Evolutionary conservation across 2,888 invertebrate genomes (phyloP).

Genomic region (Fissipunctia ypsillon): DNA sequence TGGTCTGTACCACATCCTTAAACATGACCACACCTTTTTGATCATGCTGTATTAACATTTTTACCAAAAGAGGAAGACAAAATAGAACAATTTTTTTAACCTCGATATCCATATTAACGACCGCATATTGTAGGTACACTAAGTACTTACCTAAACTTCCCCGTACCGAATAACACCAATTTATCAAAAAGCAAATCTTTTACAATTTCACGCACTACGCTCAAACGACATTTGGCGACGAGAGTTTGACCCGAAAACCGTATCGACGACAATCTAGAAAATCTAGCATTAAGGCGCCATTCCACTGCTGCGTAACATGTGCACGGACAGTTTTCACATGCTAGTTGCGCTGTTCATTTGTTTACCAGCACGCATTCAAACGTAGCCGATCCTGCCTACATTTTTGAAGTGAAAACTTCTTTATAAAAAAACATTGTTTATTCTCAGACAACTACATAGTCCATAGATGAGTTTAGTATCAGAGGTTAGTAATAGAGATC

Average conservation of each 20-base stretch:
- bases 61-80: neutral
- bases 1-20: too few species aligned
- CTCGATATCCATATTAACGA: too few species aligned
- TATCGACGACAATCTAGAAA: constrained; percentile 50
- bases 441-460: too few species aligned
- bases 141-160: neutral
- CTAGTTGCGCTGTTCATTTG: neutral
- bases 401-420: neutral
- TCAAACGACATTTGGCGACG: constrained; percentile 35
- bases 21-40: too few species aligned
- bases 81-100: too few species aligned
- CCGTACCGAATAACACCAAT: constrained; percentile 14
- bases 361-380: too few species aligned
- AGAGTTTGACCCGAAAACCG: constrained; percentile 47
- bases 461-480: too few species aligned
- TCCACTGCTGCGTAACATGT: neutral
- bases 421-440: too few species aligned
- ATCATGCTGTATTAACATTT: too few species aligned
- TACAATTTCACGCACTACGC: constrained; percentile 26
- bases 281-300: constrained; percentile 23
- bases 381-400: neutral
- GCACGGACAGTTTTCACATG: neutral
- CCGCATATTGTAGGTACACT: neutral
- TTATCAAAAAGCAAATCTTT: constrained; percentile 30
- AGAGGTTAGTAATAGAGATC: too few species aligned